Conservation (phyloP, 2,797 vertebrate genomes). For the Sebastes paucispinis region DNA sequence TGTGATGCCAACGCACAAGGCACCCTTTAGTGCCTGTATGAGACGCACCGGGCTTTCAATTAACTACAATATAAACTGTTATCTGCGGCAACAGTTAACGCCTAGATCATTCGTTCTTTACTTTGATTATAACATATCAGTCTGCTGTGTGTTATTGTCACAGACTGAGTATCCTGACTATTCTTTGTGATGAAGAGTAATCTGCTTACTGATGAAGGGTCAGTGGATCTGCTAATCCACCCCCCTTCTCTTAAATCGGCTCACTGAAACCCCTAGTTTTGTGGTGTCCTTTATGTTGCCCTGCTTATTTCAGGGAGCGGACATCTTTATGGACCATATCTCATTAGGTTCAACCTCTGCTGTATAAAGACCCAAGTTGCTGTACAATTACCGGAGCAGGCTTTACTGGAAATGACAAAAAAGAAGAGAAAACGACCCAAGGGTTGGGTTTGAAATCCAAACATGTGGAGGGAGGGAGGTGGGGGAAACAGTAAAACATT, state of each 20-base stretch:
- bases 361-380: slow-evolving; percentile 3
- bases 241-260: slow-evolving; percentile 70
- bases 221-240: slow-evolving; percentile 64
- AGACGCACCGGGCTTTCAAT: no score
- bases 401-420: slow-evolving; percentile 65
- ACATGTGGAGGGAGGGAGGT: slow-evolving; percentile 8
- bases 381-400: neutral
- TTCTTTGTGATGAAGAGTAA: slow-evolving; percentile 73
- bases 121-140: slow-evolving; percentile 51
- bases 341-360: neutral
- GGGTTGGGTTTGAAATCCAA: slow-evolving; percentile 31
- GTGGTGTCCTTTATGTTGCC: slow-evolving; percentile 11
- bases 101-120: neutral
- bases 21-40: no score
- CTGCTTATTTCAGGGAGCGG: slow-evolving; percentile 5
- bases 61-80: no score
- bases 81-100: no score
- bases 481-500: slow-evolving; percentile 38
- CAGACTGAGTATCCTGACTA: slow-evolving; percentile 44
- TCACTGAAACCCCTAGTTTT: slow-evolving; percentile 62
- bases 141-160: slow-evolving; percentile 25
- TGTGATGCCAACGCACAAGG: no score
- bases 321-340: neutral
- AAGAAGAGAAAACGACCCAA: slow-evolving; percentile 14
- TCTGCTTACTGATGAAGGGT: slow-evolving; percentile 74